Conservation (phyloP, 1,140 invertebrate genomes). For the Bombus polaris region DNA sequence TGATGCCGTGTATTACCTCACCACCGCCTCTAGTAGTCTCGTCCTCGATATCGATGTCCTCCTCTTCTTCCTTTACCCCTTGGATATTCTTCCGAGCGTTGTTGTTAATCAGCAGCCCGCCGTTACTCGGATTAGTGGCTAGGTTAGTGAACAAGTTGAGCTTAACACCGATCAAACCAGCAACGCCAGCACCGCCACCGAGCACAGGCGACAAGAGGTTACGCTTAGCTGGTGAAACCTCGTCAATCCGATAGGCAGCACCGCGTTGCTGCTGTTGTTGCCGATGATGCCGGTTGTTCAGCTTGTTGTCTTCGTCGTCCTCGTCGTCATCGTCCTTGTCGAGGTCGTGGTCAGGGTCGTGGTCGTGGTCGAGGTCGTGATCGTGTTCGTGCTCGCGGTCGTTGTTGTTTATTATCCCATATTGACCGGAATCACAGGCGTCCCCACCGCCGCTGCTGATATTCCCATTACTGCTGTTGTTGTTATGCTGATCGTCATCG, state of each 20-base stretch:
- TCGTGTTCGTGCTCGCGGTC: conserved; percentile 5
- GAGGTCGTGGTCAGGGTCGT: conserved; percentile 37
- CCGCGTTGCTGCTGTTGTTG: conserved; percentile 26
- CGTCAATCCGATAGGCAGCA: conserved; percentile 16
- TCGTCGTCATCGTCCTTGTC: conserved; percentile 48
- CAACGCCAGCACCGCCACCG: conserved; percentile 51
- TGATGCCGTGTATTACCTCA: conserved; percentile 58
- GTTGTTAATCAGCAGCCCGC: conserved; percentile 62
- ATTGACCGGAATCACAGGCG: conserved; percentile 24
- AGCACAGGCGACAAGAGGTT: conserved; percentile 55
- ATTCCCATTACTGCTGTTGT: conserved; percentile 49
- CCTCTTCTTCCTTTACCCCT: background rate
- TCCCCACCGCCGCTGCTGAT: conserved; percentile 25
- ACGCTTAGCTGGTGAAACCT: conserved; percentile 62
- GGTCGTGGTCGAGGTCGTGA: conserved; percentile 56
- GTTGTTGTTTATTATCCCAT: conserved; percentile 56
- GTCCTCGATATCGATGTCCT: conserved; percentile 19
- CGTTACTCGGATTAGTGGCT: conserved; percentile 70
- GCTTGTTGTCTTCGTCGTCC: conserved; percentile 28
- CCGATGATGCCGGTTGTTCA: conserved; percentile 31
- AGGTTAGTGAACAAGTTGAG: conserved; percentile 75
- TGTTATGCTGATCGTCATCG: conserved; percentile 61
- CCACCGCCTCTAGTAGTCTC: background rate
- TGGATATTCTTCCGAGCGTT: conserved; percentile 47
- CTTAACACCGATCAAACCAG: conserved; percentile 65